These are phyloP conservation scores for Galeopsomyia nigrocyanea DNA, from an alignment of 2,888 invertebrate species.

Conservation along the genomic window DNA sequence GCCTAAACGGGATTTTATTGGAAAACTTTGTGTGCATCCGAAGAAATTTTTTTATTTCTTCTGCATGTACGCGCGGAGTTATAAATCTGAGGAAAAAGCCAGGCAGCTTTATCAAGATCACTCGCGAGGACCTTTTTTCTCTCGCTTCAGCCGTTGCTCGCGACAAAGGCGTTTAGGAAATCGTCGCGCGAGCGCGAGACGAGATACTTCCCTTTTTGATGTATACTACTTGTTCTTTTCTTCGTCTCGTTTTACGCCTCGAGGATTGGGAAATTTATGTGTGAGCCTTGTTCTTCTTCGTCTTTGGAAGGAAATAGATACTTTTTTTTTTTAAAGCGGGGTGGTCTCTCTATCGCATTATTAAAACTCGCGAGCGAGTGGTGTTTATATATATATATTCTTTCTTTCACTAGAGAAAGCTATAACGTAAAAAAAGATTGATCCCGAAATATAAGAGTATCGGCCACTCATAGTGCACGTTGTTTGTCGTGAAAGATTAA, in stretches of 20 bases:
- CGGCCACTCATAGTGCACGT: too few species aligned
- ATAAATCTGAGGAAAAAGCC: conserved; percentile 35
- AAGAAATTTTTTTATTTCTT: not conserved
- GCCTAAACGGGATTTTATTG: conserved; percentile 45
- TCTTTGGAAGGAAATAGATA: not conserved
- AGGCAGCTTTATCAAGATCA: conserved; percentile 39
- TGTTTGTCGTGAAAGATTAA: too few species aligned
- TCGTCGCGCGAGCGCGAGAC: too few species aligned
- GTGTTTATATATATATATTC: not conserved
- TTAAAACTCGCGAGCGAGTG: too few species aligned
- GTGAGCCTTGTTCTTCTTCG: too few species aligned
- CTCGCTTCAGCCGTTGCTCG: conserved; percentile 7
- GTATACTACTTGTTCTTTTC: conserved; percentile 11
- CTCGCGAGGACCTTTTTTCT: conserved; percentile 24
- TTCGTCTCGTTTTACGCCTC: not conserved
- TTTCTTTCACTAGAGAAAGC: too few species aligned
- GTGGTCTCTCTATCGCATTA: too few species aligned
- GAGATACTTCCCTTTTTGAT: not conserved
- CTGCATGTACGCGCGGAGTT: conserved; percentile 4
- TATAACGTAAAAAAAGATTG: too few species aligned
- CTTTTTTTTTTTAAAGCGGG: not conserved
- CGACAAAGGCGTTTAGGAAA: conserved; percentile 23
- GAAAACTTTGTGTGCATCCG: conserved; percentile 32
- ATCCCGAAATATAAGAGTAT: too few species aligned
- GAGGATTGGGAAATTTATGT: too few species aligned